These are phyloP conservation scores for Poeciliopsis prolifica DNA, from an alignment of 2,113 vertebrate genomes.

Conservation along the genomic window DNA sequence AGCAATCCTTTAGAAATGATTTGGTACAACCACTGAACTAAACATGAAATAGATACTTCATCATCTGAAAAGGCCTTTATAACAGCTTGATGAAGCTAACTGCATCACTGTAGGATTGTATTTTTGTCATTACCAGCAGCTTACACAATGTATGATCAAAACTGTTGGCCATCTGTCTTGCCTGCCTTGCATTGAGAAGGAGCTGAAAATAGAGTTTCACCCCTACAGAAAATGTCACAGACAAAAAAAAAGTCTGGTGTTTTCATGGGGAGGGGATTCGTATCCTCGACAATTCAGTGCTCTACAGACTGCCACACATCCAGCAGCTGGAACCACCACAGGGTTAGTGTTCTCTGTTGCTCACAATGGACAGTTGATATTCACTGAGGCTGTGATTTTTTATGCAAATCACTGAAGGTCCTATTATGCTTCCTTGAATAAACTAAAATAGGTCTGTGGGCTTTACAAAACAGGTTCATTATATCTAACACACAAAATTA, in stretches of 20 bases:
- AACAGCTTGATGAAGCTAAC: neutral
- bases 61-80: neutral
- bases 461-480: too few relatives aligned
- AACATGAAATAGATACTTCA: neutral
- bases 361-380: conserved; percentile 36
- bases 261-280: conserved; percentile 50
- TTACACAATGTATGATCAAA: neutral
- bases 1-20: too few relatives aligned
- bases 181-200: neutral
- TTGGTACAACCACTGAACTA: too few relatives aligned
- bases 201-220: neutral
- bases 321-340: conserved; percentile 44
- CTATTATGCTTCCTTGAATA: neutral
- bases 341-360: neutral
- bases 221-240: neutral
- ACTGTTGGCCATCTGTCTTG: neutral
- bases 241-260: conserved; percentile 11
- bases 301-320: conserved; percentile 37
- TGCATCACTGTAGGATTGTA: neutral
- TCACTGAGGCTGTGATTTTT: conserved; percentile 45
- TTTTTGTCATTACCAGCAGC: neutral
- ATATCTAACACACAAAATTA: too few relatives aligned
- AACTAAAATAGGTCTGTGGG: too few relatives aligned
- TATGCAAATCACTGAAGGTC: conserved; percentile 58
- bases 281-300: conserved; percentile 55